Percentiles rank a stretch among this genome's conserved stretches.
Evolutionary conservation across 2,113 vertebrate species (phyloP).

Genomic region (Myrmecophaga tridactyla): DNA sequence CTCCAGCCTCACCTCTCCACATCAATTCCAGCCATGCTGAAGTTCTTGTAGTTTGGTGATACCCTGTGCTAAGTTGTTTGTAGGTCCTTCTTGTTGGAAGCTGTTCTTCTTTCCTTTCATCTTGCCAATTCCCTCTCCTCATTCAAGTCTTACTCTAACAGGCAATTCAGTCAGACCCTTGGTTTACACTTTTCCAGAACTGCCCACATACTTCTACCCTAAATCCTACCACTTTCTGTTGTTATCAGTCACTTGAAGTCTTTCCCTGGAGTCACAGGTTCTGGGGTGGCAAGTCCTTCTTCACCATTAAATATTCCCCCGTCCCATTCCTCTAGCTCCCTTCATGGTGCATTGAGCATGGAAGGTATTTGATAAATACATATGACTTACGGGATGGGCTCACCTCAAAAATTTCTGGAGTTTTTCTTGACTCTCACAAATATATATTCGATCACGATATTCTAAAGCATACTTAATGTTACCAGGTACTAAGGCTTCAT

Average conservation of each 20-base stretch:
- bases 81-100: not conserved
- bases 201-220: not conserved
- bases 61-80: not conserved
- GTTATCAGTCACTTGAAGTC: not conserved
- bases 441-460: slow-evolving; percentile 88
- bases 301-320: not conserved
- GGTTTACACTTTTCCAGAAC: not conserved
- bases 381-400: slow-evolving; percentile 48
- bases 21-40: not conserved
- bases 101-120: not conserved
- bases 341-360: not conserved
- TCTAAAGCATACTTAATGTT: slow-evolving; percentile 87
- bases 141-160: not conserved
- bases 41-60: not conserved
- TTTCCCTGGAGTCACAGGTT: not conserved
- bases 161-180: not conserved
- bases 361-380: not conserved
- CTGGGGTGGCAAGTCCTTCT: not conserved
- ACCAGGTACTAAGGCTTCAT: slow-evolving; percentile 92
- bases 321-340: not conserved
- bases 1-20: not conserved
- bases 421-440: slow-evolving; percentile 91
- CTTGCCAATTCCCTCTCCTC: not conserved
- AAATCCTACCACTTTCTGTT: not conserved
- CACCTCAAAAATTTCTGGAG: slow-evolving; percentile 93